Evolutionary conservation across 2,113 vertebrate genomes (phyloP).

Genomic region (Myodes glareolus): DNA sequence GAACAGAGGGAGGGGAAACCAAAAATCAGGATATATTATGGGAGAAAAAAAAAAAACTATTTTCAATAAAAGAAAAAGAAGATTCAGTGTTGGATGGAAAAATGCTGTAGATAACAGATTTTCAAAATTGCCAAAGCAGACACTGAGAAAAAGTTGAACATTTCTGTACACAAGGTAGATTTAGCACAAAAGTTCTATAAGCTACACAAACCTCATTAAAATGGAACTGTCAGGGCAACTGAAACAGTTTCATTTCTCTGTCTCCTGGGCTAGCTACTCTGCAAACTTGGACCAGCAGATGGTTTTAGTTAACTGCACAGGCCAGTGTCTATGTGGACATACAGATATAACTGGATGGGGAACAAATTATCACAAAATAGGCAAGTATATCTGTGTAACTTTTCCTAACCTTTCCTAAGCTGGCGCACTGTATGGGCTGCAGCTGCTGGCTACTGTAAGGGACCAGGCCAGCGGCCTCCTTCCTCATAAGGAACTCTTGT

Average conservation of each 20-base stretch:
- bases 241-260: constrained; percentile 31
- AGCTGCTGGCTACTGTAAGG: neutral
- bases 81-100: neutral
- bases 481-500: constrained; percentile 49
- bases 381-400: neutral
- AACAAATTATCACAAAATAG: constrained; percentile 18
- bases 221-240: neutral
- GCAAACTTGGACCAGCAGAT: neutral
- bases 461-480: constrained; percentile 13
- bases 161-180: neutral
- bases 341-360: neutral
- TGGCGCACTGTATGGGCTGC: neutral
- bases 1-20: too few species aligned
- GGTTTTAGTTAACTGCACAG: neutral
- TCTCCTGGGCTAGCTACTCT: neutral
- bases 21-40: neutral
- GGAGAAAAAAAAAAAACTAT: neutral
- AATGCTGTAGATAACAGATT: neutral
- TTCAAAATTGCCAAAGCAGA: constrained; percentile 1
- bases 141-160: neutral
- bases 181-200: neutral
- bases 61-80: neutral
- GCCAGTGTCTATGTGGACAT: neutral
- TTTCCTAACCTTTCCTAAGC: constrained; percentile 3
- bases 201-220: constrained; percentile 10